Percentiles rank a stretch among this genome's conserved stretches.
phyloP scores from a whole-genome alignment of 2,113 vertebrate genomes.

The Echinops telfairi region DNA sequence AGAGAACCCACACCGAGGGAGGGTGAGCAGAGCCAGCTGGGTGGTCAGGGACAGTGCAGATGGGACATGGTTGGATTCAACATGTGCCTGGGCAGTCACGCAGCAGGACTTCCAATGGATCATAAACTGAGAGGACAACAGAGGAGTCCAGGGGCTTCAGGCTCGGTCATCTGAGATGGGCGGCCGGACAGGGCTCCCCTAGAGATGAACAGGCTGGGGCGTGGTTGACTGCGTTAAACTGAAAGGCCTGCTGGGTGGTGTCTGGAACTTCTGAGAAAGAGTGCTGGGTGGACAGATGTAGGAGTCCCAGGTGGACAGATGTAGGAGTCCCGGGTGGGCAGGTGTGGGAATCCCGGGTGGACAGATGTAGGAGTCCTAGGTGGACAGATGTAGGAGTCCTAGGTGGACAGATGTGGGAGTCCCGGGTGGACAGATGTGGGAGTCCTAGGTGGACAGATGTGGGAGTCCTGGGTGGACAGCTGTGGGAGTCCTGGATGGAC shows the following conservation, averaged over 20 bases:
- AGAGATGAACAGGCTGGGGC: not conserved
- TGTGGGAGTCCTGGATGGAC: not conserved
- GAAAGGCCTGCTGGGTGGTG: not conserved
- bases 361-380: not conserved
- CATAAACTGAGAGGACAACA: not conserved
- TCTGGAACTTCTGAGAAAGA: no score
- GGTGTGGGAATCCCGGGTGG: no score
- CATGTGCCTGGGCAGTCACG: no score
- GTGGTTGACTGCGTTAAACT: not conserved
- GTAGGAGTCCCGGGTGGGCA: no score
- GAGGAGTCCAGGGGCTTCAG: not conserved
- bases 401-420: fast-evolving
- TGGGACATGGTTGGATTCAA: not conserved
- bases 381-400: not conserved
- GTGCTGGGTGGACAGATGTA: no score
- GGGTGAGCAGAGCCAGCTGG: not conserved
- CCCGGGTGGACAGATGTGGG: no score
- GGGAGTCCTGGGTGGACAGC: not conserved
- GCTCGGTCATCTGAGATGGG: not conserved
- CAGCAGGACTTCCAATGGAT: not conserved
- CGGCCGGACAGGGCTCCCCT: not conserved
- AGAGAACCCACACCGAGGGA: not conserved
- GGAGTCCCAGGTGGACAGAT: no score
- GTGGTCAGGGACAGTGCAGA: not conserved
- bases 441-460: not conserved